phyloP scores from a whole-genome alignment of 2,888 invertebrate species.

The Volucella inanis region DNA sequence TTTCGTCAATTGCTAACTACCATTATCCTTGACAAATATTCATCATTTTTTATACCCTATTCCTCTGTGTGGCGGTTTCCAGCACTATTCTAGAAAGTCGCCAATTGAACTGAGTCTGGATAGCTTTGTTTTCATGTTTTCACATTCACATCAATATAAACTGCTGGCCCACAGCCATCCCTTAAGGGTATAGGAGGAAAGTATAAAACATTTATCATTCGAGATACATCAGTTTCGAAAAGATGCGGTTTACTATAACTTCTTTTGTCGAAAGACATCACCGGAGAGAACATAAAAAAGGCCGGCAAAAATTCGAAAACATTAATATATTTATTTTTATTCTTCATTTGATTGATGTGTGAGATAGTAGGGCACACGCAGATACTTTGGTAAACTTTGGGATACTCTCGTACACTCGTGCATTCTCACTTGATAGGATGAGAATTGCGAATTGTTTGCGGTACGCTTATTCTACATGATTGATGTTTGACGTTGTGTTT shows the following conservation, averaged over 20 bases:
- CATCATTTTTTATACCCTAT: conserved; percentile 31
- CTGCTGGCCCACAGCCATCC: neutral
- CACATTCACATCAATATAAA: conserved; percentile 2
- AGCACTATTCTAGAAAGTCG: no score
- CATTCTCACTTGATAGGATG: no score
- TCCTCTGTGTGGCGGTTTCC: no score
- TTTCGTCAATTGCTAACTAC: conserved; percentile 55
- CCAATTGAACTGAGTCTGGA: neutral
- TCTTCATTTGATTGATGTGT: conserved; percentile 49
- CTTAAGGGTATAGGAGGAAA: neutral
- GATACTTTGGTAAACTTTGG: conserved; percentile 1
- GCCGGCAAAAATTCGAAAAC: conserved; percentile 9
- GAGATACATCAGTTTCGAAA: conserved; percentile 29
- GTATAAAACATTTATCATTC: conserved; percentile 49
- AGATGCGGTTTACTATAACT: neutral
- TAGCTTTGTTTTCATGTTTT: neutral
- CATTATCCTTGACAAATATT: conserved; percentile 66
- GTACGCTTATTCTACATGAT: conserved; percentile 44
- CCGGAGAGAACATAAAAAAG: no score
- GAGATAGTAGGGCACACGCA: conserved; percentile 20
- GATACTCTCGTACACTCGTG: no score
- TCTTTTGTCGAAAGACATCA: neutral
- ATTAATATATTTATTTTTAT: conserved; percentile 48
- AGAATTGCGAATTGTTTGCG: conserved; percentile 43
- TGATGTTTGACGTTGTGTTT: conserved; percentile 28